Base-by-base conservation (phyloP, 2,888 invertebrate species). In the Ochropleura plecta region DNA sequence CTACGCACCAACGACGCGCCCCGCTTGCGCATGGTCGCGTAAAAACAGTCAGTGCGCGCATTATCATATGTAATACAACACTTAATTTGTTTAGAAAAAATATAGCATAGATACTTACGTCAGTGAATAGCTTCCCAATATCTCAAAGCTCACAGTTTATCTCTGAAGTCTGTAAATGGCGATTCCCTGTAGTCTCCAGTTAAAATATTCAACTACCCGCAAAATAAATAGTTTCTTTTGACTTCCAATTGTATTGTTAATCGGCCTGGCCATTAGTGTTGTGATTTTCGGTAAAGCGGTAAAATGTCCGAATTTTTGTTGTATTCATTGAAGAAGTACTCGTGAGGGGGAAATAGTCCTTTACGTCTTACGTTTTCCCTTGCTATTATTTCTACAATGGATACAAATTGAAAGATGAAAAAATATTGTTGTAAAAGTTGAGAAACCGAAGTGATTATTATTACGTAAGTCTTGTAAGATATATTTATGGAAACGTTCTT, bases 401-500 rank as follows among this genome's bases (percentile, higher is more conserved):
- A 46, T 69, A 63, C 48, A 42, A 65, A 59, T 4, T 0, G 2
- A 63, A 51, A 46, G 16, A 42, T 53, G 0, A n/a, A n/a, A 30
- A 20, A 57, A 49, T 48, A 40, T 18, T 59, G 8, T 46, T 68
- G 55, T n/a, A 51, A 14, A 63, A 59, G 30, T 63, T 59, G 20
- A n/a, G 59, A 53, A 63, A 82, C 46, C 66, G 69, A 75, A 78
- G 70, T 74, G 64, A 76, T 68, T 85, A 79, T 71, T 75, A 79
- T 71, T 69, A 64, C 44, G 0, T 62, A 44, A 44, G 44, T 44
- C 44, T 62, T 69, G 67, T 76, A 82, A 77, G 77, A 82, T 72
- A 76, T 84, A 81, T 82, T 83, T 84, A 88, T 85, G 78, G 85
- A 77, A 73, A 79, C 81, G 89, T 88, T 93, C 93, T 93, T 93